phyloP scores from a whole-genome alignment of 2,797 vertebrate genomes.

The Melanogrammus aeglefinus region DNA sequence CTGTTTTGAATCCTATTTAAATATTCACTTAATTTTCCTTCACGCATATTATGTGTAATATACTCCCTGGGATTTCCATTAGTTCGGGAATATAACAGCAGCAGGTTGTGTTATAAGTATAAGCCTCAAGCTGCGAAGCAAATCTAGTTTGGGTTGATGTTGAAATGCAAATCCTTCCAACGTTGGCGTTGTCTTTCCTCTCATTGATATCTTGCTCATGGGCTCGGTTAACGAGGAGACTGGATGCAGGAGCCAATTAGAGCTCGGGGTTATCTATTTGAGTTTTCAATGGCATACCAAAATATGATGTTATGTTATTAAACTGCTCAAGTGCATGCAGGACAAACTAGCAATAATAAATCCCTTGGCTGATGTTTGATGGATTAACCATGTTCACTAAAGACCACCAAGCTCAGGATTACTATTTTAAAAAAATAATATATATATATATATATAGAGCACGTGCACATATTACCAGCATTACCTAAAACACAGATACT shows the following conservation, averaged over 20 bases:
- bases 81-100: conserved; percentile 52
- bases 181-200: not conserved
- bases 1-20: conserved; percentile 63
- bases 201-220: not conserved
- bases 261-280: not conserved
- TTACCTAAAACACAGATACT: not conserved
- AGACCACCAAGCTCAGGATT: conserved; percentile 28
- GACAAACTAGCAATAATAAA: conserved; percentile 38
- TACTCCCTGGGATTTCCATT: conserved; percentile 51
- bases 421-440: conserved; percentile 4
- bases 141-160: not conserved
- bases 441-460: conserved; percentile 19
- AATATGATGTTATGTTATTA: not conserved
- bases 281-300: not conserved
- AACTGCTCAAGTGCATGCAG: not conserved
- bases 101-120: conserved; percentile 14
- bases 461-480: not conserved
- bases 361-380: conserved; percentile 42
- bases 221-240: not conserved
- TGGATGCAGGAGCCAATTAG: not conserved
- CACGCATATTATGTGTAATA: conserved; percentile 56
- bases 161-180: not conserved
- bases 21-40: conserved; percentile 54
- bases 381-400: conserved; percentile 30
- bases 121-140: conserved; percentile 31